Evolutionary conservation across 2,797 vertebrate genomes (phyloP), one percentile per base, ranked within the genome.

Genomic region (Amazona ochrocephala): DNA sequence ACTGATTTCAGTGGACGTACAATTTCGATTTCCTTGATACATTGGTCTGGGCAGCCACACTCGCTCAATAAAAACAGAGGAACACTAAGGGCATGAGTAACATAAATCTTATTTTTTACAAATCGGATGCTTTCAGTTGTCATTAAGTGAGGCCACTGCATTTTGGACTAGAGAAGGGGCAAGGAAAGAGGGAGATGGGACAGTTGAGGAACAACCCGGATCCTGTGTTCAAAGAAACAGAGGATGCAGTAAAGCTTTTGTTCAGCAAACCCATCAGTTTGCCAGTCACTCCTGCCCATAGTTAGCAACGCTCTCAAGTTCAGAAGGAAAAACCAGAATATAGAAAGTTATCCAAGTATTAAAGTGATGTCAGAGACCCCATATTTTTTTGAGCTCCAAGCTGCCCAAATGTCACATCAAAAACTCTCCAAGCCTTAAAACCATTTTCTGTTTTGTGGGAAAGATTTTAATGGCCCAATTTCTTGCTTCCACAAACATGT

Each of bases 401-500:
- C 34, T 89, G 27, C 5, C 42, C 30, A 84, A 70, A 75, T n/a
- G 15, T 78, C 20, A 2, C 53, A 84, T 50, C 50, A 86, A 66
- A 95, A 88, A 62, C 39, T 91, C 70, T 79, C 44, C 82, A 89
- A 92, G 18, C 66, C 73, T 81, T 88, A 76, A 88, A 90, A 85
- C 4, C 1, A 44, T 34, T 78, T 70, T 91, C 66, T 56, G 37
- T 54, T 91, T 85, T 80, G 21, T 29, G 20, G 17, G 67, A 86
- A 87, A 75, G 4, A 50, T 18, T 75, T 84, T 88, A 90, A 90
- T 94, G 50, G 41, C 8, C 56, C 60, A 64, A 80, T 90, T 88
- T 94, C 86, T 92, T 95, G 68, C 84, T 95, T 93, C 70, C 56
- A 71, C 77, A 91, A 91, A 93, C 80, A 91, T 30, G 7, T 76